Base-by-base conservation (phyloP, 2,797 vertebrate species). In the Spheniscus humboldti region DNA sequence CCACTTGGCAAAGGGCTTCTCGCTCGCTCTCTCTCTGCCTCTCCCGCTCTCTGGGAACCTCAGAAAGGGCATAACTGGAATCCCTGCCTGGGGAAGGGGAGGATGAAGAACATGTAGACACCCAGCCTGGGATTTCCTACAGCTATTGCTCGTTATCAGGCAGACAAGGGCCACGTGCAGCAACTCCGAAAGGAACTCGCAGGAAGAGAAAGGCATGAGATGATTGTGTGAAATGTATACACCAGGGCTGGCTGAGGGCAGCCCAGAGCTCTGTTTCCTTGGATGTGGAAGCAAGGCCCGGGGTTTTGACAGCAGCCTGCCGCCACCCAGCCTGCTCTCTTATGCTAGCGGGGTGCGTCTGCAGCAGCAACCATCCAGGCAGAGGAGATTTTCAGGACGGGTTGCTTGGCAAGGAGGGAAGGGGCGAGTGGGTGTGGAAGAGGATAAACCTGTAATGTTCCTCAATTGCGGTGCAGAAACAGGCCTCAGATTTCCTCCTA, bases 121-220 rank as follows among this genome's bases (percentile, higher is more conserved):
- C 67, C 52, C 75, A 85, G 74, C n/a, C 80, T 60, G 64, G 71
- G 81, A 92, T 75, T 89, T 96, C 86, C 84, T 82, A 50, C 45
- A 87, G 81, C 88, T 53, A 50, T 67, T 43, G n/a, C 56, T 91
- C 0, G 0, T 53, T 53, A 68, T 15, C 31, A 45, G 57, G 41
- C 75, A 83, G 84, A 80, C 50, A 53, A 37, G 23, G 55, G 78
- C 91, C 95, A 91, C 7, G 33, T 83, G 84, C 87, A 86, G 82
- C 68, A 66, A 59, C 63, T 80, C 77, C 2, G 1, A 88, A 86
- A 77, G 63, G 56, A 53, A 17, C 33, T 74, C 57, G 47, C 85
- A 92, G 94, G 89, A 96, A 91, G 76, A 55, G 76, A 88, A 94
- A 96, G 62, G 89, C 6, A 37, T 81, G 87, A 96, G 69, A n/a